Percentiles rank a stretch among this genome's conserved stretches.
Conservation (phyloP, 1,140 invertebrate genomes). For the Ylistrum balloti region DNA sequence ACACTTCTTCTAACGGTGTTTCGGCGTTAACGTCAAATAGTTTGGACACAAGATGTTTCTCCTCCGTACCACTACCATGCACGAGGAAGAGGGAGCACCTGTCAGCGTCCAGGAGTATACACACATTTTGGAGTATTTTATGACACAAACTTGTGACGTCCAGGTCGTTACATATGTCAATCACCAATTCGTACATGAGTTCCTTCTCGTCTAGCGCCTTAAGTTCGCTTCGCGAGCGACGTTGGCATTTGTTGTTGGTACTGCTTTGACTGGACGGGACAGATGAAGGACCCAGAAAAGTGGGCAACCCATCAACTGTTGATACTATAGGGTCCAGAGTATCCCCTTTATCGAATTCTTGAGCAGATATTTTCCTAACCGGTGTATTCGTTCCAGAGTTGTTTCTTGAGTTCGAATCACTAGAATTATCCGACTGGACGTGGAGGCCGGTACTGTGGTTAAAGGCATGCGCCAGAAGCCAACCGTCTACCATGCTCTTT, state of each 20-base stretch:
- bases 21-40: constrained; percentile 91
- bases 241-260: constrained; percentile 60
- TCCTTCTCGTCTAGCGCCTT: constrained; percentile 95
- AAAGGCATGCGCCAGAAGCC: constrained; percentile 89
- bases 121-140: constrained; percentile 98
- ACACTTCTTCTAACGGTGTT: constrained; percentile 90
- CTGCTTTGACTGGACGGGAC: constrained; percentile 65
- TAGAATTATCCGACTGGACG: constrained; percentile 75
- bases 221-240: constrained; percentile 88
- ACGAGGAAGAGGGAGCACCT: constrained; percentile 96
- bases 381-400: constrained; percentile 86
- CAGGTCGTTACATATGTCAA: constrained; percentile 97
- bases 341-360: constrained; percentile 96
- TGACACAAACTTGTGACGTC: constrained; percentile 96
- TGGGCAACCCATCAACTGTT: constrained; percentile 93
- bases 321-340: constrained; percentile 94
- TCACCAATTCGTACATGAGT: constrained; percentile 97
- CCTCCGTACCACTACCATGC: constrained; percentile 85
- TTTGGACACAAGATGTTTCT: constrained; percentile 91
- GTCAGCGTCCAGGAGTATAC: constrained; percentile 94
- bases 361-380: constrained; percentile 96
- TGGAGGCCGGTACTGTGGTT: constrained; percentile 86
- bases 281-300: constrained; percentile 87
- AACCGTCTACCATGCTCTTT: constrained; percentile 94
- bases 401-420: constrained; percentile 75